Conservation (phyloP, 2,113 vertebrate species). For the Lepus europaeus region DNA sequence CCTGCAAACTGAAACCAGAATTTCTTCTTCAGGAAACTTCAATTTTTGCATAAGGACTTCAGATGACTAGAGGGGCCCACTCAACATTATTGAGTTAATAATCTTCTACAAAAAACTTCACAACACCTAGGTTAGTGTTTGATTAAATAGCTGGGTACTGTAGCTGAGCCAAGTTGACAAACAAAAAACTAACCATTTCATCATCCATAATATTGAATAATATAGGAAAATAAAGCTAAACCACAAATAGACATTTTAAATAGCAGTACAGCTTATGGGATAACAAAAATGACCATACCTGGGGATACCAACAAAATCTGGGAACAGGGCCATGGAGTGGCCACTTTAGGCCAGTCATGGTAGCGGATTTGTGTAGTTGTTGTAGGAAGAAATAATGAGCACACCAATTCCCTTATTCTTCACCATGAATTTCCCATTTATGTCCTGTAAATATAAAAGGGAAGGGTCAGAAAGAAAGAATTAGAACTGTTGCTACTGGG, state of each 20-base stretch:
- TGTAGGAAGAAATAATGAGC: neutral
- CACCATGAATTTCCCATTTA: neutral
- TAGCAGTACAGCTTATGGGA: neutral
- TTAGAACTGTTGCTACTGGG: neutral
- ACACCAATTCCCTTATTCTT: neutral
- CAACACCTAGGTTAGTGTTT: neutral
- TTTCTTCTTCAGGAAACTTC: slow-evolving; percentile 15
- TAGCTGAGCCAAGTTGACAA: neutral
- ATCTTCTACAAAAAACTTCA: neutral
- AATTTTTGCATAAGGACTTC: neutral
- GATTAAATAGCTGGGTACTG: neutral
- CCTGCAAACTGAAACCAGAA: neutral
- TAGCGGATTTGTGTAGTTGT: neutral
- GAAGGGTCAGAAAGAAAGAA: neutral
- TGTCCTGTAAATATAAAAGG: neutral
- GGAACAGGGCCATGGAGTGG: neutral
- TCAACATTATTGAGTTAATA: neutral
- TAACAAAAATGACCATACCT: neutral
- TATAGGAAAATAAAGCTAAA: neutral
- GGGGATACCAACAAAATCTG: neutral
- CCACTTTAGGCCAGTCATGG: neutral
- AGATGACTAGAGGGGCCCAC: neutral
- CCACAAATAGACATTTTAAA: neutral
- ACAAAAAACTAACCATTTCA: neutral
- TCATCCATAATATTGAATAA: neutral